Evolutionary conservation across 2,888 invertebrate species (phyloP), one percentile per base, ranked within the genome.

Genomic region (Folsomia candida): DNA sequence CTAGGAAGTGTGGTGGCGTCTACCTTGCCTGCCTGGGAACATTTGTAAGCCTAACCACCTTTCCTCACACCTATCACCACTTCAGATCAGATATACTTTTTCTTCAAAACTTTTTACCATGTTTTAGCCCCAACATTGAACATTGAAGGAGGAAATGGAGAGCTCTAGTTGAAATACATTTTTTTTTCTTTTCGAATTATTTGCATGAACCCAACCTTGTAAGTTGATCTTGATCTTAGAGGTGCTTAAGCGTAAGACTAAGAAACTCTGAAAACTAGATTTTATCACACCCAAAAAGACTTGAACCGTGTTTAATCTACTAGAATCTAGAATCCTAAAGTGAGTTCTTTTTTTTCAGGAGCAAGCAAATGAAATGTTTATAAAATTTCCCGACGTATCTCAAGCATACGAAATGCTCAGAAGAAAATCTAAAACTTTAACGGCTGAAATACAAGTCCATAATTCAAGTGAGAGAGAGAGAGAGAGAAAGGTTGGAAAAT

Each of bases 231-330:
- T 61, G 61, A 61, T 26, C 61, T 28, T 61, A 27, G 20, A 20
- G 54, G 20, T 20, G 54, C 28, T 28, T 24, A 20, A 28, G n/a
- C n/a, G 18, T 18, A n/a, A 60, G 22, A n/a, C 60, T 25, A 25
- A 26, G 14, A 28, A 6, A 18, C 9, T 14, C 9, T 27, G 28
- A 18, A 28, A 28, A 61, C 29, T 61, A 61, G 29, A 61, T 61
- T 61, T 61, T 61, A 61, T 61, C 61, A 61, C 28, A 29, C 26
- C 18, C 20, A 14, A 61, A 61, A 61, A 61, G 22, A 29, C 27
- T 26, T 4, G 20, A 18, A 54, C 28, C 29, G 28, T 61, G 61
- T 28, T 28, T 61, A 61, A 61, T 61, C 61, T 61, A 59, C 61
- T 4, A 29, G 28, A 28, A 61, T 60, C 61, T 4, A 29, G 28